Percentiles rank a stretch among this genome's conserved stretches.
Evolutionary conservation across 2,113 vertebrate species (phyloP).

Genomic region (Xiphorhynchus elegans): DNA sequence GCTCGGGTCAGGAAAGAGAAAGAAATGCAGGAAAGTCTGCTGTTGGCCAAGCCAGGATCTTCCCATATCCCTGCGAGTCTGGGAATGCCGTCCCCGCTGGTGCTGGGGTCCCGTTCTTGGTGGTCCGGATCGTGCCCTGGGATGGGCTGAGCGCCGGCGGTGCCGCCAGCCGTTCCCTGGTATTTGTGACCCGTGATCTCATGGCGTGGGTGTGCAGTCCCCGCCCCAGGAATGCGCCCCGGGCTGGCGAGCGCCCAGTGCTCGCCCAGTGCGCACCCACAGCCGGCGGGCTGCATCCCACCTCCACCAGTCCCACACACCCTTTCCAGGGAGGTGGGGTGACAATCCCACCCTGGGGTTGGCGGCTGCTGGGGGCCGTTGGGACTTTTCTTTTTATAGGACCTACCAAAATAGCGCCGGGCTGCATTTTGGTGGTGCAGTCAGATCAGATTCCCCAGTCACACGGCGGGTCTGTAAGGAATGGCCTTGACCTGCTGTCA

Average conservation of each 20-base stretch:
- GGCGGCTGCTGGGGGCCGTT: background rate
- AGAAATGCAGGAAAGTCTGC: background rate
- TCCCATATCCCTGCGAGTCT: accelerated
- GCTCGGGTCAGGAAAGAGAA: background rate
- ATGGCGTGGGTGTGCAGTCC: background rate
- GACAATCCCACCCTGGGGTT: background rate
- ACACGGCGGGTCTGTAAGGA: background rate
- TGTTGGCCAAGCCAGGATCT: background rate
- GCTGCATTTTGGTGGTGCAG: background rate
- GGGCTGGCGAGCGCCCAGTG: accelerated
- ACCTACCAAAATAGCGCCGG: background rate
- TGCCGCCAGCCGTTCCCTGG: background rate
- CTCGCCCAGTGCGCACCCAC: background rate
- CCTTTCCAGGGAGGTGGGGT: accelerated
- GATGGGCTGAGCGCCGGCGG: background rate
- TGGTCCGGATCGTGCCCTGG: background rate
- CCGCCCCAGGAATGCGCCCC: background rate
- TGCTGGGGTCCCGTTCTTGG: accelerated
- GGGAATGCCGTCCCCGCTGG: accelerated
- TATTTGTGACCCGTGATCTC: background rate
- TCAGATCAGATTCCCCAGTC: background rate
- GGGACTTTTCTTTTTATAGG: background rate
- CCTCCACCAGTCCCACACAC: accelerated
- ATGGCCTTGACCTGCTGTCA: background rate
- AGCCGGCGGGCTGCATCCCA: accelerated